Evolutionary conservation across 92 coral and sea anemone genomes (phyloP).

Genomic region (Palythoa heliodiscus): DNA sequence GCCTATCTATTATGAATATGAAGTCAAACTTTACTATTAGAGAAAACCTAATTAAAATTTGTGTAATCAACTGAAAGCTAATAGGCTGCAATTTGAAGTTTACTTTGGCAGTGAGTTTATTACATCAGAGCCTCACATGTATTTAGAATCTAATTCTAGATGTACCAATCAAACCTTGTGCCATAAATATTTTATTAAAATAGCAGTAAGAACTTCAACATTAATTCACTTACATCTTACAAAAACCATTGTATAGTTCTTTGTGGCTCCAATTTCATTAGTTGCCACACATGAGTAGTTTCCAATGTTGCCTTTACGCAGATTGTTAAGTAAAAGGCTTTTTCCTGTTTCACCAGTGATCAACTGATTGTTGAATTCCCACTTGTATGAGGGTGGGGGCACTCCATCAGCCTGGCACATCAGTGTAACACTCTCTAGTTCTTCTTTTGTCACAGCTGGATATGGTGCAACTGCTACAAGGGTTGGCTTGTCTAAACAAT

Average conservation of each 20-base stretch:
- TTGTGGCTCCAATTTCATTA: constrained; percentile 57
- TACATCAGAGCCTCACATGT: too few species aligned
- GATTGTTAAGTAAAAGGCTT: constrained; percentile 14
- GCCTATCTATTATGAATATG: too few species aligned
- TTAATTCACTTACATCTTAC: constrained; percentile 61
- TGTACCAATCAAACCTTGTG: too few species aligned
- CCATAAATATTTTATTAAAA: too few species aligned
- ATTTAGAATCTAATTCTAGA: too few species aligned
- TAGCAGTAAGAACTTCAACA: too few species aligned
- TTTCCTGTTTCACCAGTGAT: constrained; percentile 22
- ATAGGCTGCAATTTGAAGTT: too few species aligned
- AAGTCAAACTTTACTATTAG: too few species aligned
- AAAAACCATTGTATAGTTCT: constrained; percentile 36
- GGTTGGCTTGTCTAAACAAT: constrained; percentile 60
- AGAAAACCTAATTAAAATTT: too few species aligned
- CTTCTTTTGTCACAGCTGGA: constrained; percentile 20
- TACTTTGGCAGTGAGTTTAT: too few species aligned
- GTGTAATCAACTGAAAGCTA: too few species aligned
- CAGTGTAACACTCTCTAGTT: constrained; percentile 39
- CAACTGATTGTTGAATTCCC: constrained; percentile 58
- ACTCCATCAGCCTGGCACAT: constrained; percentile 68
- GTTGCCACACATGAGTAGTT: constrained; percentile 78
- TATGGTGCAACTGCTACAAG: constrained; percentile 34
- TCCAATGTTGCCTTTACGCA: constrained; percentile 60
- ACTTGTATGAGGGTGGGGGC: constrained; percentile 53